A percentile compares a stretch with the other conserved stretches of the same genome.
Evolutionary conservation across 2,888 invertebrate genomes (phyloP).

Genomic region (Tetramorium bicarinatum): DNA sequence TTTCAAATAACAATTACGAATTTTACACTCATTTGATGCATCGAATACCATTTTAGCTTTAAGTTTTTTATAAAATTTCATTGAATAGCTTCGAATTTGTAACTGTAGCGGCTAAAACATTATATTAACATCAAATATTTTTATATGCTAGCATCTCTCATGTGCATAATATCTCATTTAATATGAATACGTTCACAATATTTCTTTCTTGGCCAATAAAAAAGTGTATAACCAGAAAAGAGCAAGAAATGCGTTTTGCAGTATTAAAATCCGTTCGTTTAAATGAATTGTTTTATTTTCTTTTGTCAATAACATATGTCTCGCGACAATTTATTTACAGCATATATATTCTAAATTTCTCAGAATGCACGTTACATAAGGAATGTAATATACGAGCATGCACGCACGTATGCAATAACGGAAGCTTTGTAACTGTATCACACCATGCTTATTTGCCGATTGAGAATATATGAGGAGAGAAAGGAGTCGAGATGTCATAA

Average conservation of each 20-base stretch:
- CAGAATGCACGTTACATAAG: constrained; percentile 59
- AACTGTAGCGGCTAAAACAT: neutral
- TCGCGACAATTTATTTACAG: constrained; percentile 7
- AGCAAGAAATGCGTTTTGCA: neutral
- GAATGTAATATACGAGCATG: constrained; percentile 54
- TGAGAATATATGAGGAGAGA: constrained; percentile 34
- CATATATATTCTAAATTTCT: constrained; percentile 16
- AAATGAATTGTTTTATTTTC: neutral
- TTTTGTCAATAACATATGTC: constrained; percentile 26
- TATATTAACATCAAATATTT: constrained; percentile 7
- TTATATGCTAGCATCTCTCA: neutral
- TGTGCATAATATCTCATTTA: neutral
- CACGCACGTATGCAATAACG: constrained; percentile 54
- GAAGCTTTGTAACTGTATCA: constrained; percentile 71
- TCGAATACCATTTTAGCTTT: neutral
- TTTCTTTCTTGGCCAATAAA: neutral
- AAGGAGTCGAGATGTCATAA: constrained; percentile 76
- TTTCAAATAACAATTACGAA: neutral
- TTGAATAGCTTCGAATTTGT: neutral
- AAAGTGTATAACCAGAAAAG: neutral
- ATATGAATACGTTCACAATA: neutral
- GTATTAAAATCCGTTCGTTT: neutral
- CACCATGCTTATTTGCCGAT: constrained; percentile 78
- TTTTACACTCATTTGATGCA: neutral
- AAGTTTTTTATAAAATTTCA: neutral